Conservation (phyloP, 2,797 vertebrate species). For the Salarias fasciatus region DNA sequence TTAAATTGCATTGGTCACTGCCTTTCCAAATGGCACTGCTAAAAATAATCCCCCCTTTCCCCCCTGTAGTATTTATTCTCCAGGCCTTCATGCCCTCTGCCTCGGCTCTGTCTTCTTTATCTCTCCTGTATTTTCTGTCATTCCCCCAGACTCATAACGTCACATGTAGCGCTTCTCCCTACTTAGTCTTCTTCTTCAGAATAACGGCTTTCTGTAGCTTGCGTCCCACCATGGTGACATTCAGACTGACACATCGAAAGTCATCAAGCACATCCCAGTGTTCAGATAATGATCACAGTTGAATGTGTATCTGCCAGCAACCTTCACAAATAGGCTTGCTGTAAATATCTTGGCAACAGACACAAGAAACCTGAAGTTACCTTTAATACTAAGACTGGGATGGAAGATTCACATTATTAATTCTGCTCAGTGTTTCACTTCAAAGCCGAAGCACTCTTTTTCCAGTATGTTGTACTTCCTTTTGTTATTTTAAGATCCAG, state of each 20-base stretch:
- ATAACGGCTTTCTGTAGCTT: background rate
- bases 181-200: conserved; percentile 7
- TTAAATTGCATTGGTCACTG: conserved; percentile 57
- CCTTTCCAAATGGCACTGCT: conserved; percentile 50
- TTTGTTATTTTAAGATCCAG: background rate
- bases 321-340: background rate
- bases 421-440: background rate
- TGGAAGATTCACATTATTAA: conserved; percentile 6
- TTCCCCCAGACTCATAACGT: conserved; percentile 11
- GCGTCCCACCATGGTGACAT: background rate
- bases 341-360: conserved; percentile 7
- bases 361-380: background rate
- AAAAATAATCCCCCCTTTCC: conserved; percentile 45
- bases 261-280: conserved; percentile 5
- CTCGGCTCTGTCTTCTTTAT: conserved; percentile 22
- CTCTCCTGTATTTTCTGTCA: background rate
- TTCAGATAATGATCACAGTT: conserved; percentile 19
- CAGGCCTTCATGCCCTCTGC: background rate
- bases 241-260: conserved; percentile 12
- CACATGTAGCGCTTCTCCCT: conserved; percentile 2
- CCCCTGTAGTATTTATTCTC: background rate
- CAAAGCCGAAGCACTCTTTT: background rate
- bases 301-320: too few species aligned
- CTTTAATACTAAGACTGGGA: background rate
- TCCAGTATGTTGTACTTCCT: background rate